Percentiles rank a stretch among this genome's conserved stretches.
These are phyloP conservation scores for Alaudala cheleensis DNA, from an alignment of 2,113 vertebrate species.

Conservation along the genomic window DNA sequence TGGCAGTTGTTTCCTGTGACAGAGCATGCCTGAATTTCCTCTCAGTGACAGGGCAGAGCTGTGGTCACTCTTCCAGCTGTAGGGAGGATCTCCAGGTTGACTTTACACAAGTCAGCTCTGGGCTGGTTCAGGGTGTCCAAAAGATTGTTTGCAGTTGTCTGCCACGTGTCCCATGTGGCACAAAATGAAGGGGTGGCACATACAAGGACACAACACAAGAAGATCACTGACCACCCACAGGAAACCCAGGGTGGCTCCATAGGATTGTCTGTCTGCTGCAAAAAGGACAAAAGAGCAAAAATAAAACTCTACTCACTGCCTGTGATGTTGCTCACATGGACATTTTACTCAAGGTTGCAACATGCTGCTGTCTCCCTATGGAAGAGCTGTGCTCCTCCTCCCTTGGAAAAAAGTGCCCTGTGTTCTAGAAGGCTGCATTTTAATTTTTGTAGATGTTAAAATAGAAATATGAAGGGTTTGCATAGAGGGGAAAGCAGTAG, in stretches of 20 bases:
- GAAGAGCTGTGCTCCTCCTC: neutral
- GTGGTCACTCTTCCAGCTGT: fast-evolving
- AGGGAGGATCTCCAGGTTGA: neutral
- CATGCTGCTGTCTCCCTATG: neutral
- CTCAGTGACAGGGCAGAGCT: neutral
- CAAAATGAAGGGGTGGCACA: neutral
- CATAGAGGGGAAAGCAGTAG: neutral
- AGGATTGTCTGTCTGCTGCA: neutral
- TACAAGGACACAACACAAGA: too few relatives aligned
- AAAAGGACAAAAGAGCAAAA: neutral
- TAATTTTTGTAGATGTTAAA: neutral
- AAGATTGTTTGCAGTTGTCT: neutral
- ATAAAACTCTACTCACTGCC: neutral
- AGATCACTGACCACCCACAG: neutral
- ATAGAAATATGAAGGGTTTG: neutral
- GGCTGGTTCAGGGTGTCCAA: fast-evolving
- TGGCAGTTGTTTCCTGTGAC: neutral
- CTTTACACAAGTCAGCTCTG: neutral
- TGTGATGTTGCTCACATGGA: neutral
- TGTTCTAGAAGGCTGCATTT: neutral
- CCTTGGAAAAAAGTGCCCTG: neutral
- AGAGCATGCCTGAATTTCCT: neutral
- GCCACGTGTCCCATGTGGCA: fast-evolving
- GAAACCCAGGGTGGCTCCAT: neutral
- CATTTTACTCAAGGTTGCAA: neutral